Conservation (phyloP, 2,113 vertebrate species). For the Arvicanthis niloticus region DNA sequence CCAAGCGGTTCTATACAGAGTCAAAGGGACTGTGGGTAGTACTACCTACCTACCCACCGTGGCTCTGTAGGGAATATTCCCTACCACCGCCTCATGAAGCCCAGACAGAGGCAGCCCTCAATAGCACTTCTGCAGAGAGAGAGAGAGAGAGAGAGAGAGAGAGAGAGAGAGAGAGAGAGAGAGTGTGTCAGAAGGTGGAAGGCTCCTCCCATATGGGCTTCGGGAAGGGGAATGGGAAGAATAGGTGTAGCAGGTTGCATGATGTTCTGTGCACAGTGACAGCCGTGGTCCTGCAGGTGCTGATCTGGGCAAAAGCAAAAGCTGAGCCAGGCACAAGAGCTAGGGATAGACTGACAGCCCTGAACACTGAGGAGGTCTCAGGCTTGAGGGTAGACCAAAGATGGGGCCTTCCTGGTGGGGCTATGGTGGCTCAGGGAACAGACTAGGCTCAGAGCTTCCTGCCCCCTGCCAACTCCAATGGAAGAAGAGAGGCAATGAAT, state of each 20-base stretch:
- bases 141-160: no score
- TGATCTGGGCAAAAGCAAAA: not conserved
- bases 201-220: not conserved
- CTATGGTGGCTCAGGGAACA: fast-evolving
- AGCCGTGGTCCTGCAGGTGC: not conserved
- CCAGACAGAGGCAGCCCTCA: not conserved
- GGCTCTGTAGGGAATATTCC: not conserved
- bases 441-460: not conserved
- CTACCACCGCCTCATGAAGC: not conserved
- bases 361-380: not conserved
- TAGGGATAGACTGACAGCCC: not conserved
- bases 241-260: no score
- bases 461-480: fast-evolving
- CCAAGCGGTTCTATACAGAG: not conserved
- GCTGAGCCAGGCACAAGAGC: not conserved
- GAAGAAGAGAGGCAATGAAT: not conserved
- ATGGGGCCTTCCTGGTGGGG: not conserved
- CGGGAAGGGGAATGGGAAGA: fast-evolving
- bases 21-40: not conserved
- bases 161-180: no score
- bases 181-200: not conserved
- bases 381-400: not conserved
- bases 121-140: not conserved
- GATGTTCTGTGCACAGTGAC: not conserved
- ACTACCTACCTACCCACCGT: not conserved